Conservation (phyloP, 2,113 vertebrate species). For the Zonotrichia leucophrys region DNA sequence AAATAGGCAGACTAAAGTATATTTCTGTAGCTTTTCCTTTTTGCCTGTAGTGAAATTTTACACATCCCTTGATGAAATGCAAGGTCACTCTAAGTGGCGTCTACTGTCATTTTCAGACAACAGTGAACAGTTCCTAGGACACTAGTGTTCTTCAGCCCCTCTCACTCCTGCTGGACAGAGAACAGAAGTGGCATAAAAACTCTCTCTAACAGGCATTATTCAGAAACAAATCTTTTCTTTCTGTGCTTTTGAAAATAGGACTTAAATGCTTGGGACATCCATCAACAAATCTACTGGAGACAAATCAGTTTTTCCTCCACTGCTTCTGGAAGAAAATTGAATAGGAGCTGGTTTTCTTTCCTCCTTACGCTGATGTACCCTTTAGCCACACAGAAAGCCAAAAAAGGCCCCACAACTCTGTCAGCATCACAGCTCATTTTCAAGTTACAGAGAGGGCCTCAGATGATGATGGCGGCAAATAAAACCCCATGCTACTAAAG, state of each 20-base stretch:
- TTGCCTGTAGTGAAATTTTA: background rate
- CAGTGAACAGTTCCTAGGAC: background rate
- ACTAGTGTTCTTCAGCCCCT: background rate
- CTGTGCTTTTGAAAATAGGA: background rate
- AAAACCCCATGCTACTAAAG: background rate
- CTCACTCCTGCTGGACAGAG: background rate
- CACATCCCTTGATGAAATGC: background rate
- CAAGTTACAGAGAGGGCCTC: background rate
- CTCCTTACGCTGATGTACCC: background rate
- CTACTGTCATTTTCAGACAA: background rate
- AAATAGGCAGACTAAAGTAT: background rate
- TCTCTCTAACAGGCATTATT: background rate
- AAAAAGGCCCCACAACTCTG: background rate
- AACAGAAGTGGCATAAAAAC: background rate
- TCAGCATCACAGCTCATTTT: background rate
- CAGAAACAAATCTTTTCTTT: background rate
- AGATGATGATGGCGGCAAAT: background rate
- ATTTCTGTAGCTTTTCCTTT: background rate
- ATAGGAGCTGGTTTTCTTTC: background rate
- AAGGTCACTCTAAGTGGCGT: background rate
- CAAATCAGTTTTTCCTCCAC: background rate
- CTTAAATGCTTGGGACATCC: background rate
- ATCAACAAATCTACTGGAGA: background rate
- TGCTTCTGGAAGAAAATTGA: background rate
- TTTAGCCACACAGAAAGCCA: background rate